Percentiles rank a stretch among this genome's conserved stretches.
Evolutionary conservation across 2,797 vertebrate genomes (phyloP).

Genomic region (Kryptopterus vitreolus): DNA sequence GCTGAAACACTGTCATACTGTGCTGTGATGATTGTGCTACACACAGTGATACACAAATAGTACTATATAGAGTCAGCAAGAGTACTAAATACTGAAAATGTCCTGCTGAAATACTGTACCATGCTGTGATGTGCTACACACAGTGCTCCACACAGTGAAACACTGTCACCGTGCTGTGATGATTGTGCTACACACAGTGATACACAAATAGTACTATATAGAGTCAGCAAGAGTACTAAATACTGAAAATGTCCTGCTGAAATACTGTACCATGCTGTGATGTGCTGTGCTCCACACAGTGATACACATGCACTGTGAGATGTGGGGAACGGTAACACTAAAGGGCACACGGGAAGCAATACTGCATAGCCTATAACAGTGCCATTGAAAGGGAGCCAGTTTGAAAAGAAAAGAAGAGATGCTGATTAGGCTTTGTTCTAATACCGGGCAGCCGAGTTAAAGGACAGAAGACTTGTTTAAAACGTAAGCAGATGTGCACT

Average conservation of each 20-base stretch:
- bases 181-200: too few relatives aligned
- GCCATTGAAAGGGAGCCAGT: not conserved
- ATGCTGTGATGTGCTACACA: too few relatives aligned
- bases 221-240: not conserved
- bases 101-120: not conserved
- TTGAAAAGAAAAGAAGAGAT: slow-evolving; percentile 7
- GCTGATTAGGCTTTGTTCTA: slow-evolving; percentile 9
- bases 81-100: not conserved
- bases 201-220: too few relatives aligned
- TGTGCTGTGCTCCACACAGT: not conserved
- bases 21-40: not conserved
- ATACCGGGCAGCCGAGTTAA: not conserved
- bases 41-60: not conserved
- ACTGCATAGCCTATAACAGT: not conserved
- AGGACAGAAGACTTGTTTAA: slow-evolving; percentile 14
- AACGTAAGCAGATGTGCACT: slow-evolving; percentile 32
- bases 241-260: not conserved
- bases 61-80: too few relatives aligned
- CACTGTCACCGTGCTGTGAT: not conserved
- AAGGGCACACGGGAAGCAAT: not conserved
- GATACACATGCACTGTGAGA: not conserved
- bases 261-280: not conserved
- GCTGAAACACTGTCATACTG: not conserved
- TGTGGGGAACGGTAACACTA: not conserved
- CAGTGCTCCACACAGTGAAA: not conserved